Evolutionary conservation across 1,140 invertebrate species (phyloP), one percentile per base, ranked within the genome.

Genomic region (Heliothis virescens): DNA sequence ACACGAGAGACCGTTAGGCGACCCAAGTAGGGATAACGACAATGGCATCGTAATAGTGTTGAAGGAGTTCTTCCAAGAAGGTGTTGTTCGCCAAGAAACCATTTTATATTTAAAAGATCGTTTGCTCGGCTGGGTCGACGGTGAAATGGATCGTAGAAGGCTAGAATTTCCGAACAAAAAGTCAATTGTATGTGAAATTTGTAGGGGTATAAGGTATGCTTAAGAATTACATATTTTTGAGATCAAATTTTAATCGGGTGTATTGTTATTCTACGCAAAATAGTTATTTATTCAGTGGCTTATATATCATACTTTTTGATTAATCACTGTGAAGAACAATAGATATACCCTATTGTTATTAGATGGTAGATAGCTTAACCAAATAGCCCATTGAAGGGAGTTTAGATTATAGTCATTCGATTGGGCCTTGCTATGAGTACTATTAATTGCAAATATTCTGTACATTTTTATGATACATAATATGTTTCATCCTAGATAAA

Each of bases 51-150:
- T 89, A 1, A 79, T 90, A 15, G 83, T 94, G 5, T 69, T 94
- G 3, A 91, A 90, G 76, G 92, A 94, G 53, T 94, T 94, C 81
- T 94, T 94, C 81, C 92, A 94, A 86, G 89, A 94, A 34, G 93
- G 93, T 3, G 59, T 85, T 0, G 82, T 94, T 15, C 82, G 86
- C 7, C 86, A 90, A 65, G 89, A 92, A 7, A 94, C 92, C 0
- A 93, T 94, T 34, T 60, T 94, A 55, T 7, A 72, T 53, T 82
- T 94, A 71, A 94, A 91, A 60, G 82, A 91, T 53, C 72, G 85
- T 26, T 79, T 94, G 3, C 21, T 93, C 3, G 48, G 16, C 5
- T 94, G 86, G 85, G 76, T 93, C 3, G 86, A 91, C 7, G 71
- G 84, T 1, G 84, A 94, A 82, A 82, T 92, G 0, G 80, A 86